Conservation (phyloP, 2,888 invertebrate genomes). For the Eupithecia subfuscata region DNA sequence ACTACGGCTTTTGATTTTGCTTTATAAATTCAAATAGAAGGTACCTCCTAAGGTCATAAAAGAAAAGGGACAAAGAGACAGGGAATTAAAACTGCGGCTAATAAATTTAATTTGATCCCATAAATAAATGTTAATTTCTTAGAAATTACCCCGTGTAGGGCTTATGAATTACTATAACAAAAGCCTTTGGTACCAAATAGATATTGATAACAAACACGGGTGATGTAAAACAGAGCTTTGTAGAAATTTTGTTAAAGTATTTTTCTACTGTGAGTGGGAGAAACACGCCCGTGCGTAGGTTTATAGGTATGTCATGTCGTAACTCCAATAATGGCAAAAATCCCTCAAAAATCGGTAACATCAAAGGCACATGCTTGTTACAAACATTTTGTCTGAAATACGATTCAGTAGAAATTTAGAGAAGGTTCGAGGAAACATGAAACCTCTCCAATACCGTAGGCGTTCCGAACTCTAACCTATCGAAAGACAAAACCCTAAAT, state of each 20-base stretch:
- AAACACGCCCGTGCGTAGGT: background rate
- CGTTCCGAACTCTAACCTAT: background rate
- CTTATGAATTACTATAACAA: too few species aligned
- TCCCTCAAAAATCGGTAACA: background rate
- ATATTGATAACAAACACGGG: background rate
- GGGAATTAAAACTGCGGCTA: too few species aligned
- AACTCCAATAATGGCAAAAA: background rate
- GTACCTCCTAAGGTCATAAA: too few species aligned
- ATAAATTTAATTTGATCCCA: too few species aligned
- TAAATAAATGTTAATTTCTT: too few species aligned
- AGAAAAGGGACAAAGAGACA: background rate
- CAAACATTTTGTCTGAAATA: conserved; percentile 1
- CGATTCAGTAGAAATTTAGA: background rate
- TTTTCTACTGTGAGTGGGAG: background rate
- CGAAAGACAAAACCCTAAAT: background rate
- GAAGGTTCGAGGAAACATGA: background rate
- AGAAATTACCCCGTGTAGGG: too few species aligned
- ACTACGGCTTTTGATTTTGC: background rate
- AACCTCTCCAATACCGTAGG: background rate
- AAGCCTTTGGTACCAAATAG: too few species aligned
- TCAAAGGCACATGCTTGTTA: background rate
- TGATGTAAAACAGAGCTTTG: background rate
- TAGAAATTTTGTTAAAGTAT: background rate
- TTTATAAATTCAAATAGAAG: background rate
- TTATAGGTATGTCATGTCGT: background rate